phyloP scores from a whole-genome alignment of 2,888 invertebrate genomes.

The Desoria tigrina region DNA sequence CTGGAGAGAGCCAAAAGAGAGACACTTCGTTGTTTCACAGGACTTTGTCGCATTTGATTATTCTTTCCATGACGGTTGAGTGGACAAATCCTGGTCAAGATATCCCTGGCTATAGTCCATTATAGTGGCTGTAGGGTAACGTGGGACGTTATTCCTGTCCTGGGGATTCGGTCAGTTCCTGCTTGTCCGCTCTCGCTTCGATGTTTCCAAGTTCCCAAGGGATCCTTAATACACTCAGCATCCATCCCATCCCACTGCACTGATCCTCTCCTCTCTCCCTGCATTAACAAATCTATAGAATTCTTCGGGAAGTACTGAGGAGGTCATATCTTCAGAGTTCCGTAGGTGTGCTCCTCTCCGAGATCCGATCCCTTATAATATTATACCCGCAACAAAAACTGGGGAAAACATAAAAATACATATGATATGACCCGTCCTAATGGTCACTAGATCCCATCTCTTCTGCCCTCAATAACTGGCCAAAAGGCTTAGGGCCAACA shows the following conservation, averaged over 20 bases:
- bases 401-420: no score
- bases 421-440: no score
- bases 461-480: no score
- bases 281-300: conserved; percentile 3
- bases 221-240: conserved; percentile 24
- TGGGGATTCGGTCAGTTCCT: conserved; percentile 12
- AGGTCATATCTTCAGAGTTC: neutral
- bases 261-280: conserved; percentile 1
- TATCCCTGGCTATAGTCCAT: neutral
- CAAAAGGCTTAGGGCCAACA: no score
- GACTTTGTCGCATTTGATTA: conserved; percentile 36
- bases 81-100: conserved; percentile 26
- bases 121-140: no score
- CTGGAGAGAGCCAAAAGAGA: conserved; percentile 5
- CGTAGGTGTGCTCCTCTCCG: neutral
- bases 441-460: no score
- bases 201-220: conserved; percentile 16
- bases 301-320: neutral
- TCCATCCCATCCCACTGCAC: neutral
- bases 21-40: conserved; percentile 15
- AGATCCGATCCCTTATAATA: neutral
- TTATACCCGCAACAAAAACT: neutral
- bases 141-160: neutral
- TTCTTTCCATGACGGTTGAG: conserved; percentile 29
- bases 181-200: neutral